These are phyloP conservation scores for Sebastes baramenuke DNA, from an alignment of 2,797 vertebrate species.

Conservation along the genomic window DNA sequence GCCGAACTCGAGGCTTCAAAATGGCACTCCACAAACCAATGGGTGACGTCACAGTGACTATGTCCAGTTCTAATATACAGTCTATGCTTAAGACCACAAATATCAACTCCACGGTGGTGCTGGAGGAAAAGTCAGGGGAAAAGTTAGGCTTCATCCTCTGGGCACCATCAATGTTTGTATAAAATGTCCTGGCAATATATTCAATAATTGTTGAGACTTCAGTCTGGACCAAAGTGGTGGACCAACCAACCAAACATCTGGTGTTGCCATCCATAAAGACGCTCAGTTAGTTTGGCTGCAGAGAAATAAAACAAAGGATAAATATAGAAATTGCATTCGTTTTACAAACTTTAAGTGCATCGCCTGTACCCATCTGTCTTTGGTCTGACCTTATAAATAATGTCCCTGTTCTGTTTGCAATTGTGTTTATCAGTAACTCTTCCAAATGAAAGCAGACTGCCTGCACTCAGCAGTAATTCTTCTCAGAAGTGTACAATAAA, in stretches of 20 bases:
- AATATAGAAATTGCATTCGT: not conserved
- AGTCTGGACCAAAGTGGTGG: not conserved
- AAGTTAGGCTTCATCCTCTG: not conserved
- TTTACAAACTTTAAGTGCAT: not conserved
- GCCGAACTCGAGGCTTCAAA: no score
- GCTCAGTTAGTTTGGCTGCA: not conserved
- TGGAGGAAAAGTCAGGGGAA: not conserved
- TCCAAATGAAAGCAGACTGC: conserved; percentile 12
- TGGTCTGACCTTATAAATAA: not conserved
- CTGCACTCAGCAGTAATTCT: not conserved
- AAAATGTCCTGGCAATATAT: not conserved
- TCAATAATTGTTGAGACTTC: not conserved
- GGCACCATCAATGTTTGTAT: not conserved
- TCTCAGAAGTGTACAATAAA: conserved; percentile 14
- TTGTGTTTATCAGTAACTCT: not conserved
- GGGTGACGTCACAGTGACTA: no score
- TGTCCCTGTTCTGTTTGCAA: not conserved
- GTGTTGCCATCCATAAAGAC: not conserved
- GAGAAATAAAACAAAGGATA: not conserved
- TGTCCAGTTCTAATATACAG: no score
- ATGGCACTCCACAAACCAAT: no score
- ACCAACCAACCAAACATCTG: not conserved
- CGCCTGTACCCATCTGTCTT: not conserved
- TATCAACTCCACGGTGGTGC: not conserved
- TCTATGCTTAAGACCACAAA: not conserved